Conservation (phyloP, 92 coral and sea anemone genomes). For the Porites cylindrica region DNA sequence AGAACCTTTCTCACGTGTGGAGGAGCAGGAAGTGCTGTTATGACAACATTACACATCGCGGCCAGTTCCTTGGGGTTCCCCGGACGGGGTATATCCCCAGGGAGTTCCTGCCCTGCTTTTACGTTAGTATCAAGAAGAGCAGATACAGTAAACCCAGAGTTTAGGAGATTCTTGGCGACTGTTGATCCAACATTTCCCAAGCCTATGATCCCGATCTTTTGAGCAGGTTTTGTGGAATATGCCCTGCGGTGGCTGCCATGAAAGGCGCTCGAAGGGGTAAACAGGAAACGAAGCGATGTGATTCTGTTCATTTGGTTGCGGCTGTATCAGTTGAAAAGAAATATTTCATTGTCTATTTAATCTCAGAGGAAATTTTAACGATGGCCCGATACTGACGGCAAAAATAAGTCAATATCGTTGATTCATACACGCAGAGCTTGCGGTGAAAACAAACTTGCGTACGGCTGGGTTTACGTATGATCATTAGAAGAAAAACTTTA, state of each 20-base stretch:
- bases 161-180: slow-evolving; percentile 52
- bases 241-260: background rate
- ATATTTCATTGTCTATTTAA: no score
- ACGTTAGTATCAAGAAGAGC: slow-evolving; percentile 54
- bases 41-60: slow-evolving; percentile 52
- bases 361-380: no score
- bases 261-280: background rate
- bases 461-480: no score
- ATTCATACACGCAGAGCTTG: no score
- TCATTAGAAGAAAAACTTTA: no score
- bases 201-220: slow-evolving; percentile 71
- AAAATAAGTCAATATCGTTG: no score
- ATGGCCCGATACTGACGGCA: no score
- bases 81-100: slow-evolving; percentile 42
- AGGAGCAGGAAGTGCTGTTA: slow-evolving; percentile 84
- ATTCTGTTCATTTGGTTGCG: background rate
- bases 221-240: slow-evolving; percentile 10
- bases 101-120: slow-evolving; percentile 41
- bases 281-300: background rate
- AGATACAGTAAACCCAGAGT: slow-evolving; percentile 55
- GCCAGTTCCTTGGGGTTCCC: slow-evolving; percentile 55
- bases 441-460: no score
- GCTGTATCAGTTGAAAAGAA: background rate
- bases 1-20: slow-evolving; percentile 67
- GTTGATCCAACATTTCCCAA: slow-evolving; percentile 71